Evolutionary conservation across 1,140 invertebrate genomes (phyloP), one percentile per base, ranked within the genome.

Genomic region (Sinonovacula constricta): DNA sequence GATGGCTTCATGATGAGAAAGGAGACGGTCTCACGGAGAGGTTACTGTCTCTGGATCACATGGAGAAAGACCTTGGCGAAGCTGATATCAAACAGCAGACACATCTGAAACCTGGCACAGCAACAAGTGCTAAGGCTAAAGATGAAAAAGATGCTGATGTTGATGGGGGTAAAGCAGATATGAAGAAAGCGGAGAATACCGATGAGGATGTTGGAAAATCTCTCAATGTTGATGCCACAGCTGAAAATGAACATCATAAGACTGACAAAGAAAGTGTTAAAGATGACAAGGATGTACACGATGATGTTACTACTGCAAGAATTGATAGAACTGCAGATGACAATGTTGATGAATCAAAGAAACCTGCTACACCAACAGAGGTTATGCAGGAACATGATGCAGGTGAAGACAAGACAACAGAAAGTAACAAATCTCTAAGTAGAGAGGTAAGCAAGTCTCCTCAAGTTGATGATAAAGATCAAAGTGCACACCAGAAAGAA

Each of bases 1-100:
- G 86, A 60, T 89, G 87, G 88, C 71, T 89, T 54, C 83, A 85
- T 71, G 85, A 81, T 66, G 83, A 81, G 14, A 75, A 86, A 67
- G 86, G 81, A 72, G 86, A 87, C 67, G 63, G 77, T 28, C 56
- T 65, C 12, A 80, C 75, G 65, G 83, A 87, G 24, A 76, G 81
- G 53, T 75, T 81, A 28, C 63, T 87, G 28, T 22, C 65, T 10
- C 68, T 87, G 26, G 78, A 83, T 26, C 63, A 75, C 39, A 59
- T 83, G 4, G n/a, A 54, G 26, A 67, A 53, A 68, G 33, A 2
- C 62, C 5, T 7, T n/a, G 22, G 22, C 26, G 10, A 28, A 12
- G 54, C 24, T 4, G 15, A 14, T 15, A 12, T 10, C 3, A 12
- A 62, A 4, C 24, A 62, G 7, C 12, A 12, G 30, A 12, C 3